Base-by-base conservation (phyloP, 2,797 vertebrate genomes). In the Acanthurus lineatus region DNA sequence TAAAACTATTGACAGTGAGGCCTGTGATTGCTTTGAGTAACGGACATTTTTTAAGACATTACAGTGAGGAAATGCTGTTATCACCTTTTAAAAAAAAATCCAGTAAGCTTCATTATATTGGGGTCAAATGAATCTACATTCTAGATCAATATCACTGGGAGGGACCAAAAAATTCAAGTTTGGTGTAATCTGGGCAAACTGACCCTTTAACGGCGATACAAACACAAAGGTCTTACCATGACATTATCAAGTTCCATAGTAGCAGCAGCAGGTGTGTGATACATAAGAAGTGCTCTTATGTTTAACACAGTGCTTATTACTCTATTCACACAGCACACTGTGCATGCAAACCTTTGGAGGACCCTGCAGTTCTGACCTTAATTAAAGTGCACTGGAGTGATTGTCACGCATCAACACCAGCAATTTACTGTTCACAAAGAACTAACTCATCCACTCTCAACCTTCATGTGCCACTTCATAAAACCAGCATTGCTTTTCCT, bases 401-500 rank as follows among this genome's bases (percentile, higher is more conserved):
- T 60, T 49, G 70, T 69, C 45, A 49, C n/a, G n/a, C 79, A 63
- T 72, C 53, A 0, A 49, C 45, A 54, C 9, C 20, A 16, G 32
- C 35, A 62, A 38, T 70, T 81, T 72, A 75, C 48, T 58, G 8
- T 22, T 65, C 44, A 77, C 56, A 83, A 73, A 62, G 47, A 84
- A 81, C 6, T 42, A 11, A 73, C 75, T 51, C 74, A 54, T 69
- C 40, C 44, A 65, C 72, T 48, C 56, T 58, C 54, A n/a, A 62
- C 59, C 58, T 81, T 72, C 10, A 75, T 67, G 81, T 69, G 51
- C 1, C 54, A 61, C 82, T 82, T 70, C 25, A 54, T 19, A 61
- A 80, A 59, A 56, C 28, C 60, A 28, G 15, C 83, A 69, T 78
- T 83, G 79, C 77, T 74, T 85, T 54, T 54, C 56, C 61, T 72